Conservation (phyloP, 1,140 invertebrate genomes). For the Drosophila sproati region DNA sequence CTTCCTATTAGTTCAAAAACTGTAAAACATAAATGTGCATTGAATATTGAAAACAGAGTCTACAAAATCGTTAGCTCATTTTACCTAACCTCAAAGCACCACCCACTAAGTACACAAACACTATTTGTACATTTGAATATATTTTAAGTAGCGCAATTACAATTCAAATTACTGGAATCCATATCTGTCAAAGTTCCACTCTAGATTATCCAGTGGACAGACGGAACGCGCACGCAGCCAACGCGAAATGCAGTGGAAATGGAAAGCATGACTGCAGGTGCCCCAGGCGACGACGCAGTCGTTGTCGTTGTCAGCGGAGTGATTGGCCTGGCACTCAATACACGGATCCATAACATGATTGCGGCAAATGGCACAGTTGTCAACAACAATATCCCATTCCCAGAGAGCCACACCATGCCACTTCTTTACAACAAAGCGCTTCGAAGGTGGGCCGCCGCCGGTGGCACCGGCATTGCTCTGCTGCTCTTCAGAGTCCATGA, state of each 20-base stretch:
- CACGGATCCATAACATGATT: slow-evolving; percentile 99
- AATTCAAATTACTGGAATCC: neutral
- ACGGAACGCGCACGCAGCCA: slow-evolving; percentile 23
- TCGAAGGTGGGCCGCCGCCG: neutral
- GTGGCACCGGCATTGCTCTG: neutral
- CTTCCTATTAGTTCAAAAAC: no score
- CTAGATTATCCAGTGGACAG: slow-evolving; percentile 24
- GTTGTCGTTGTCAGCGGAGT: neutral
- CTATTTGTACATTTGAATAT: no score
- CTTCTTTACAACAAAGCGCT: slow-evolving; percentile 91
- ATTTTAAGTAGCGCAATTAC: no score
- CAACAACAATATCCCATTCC: slow-evolving; percentile 99
- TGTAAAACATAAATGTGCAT: no score
- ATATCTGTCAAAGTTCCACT: slow-evolving; percentile 33
- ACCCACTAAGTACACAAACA: no score
- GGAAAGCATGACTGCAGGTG: slow-evolving; percentile 33
- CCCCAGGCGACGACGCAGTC: slow-evolving; percentile 29
- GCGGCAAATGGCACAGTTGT: slow-evolving; percentile 99
- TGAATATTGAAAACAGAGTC: no score
- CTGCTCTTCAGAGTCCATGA: neutral
- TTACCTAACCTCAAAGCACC: no score
- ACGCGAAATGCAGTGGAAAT: slow-evolving; percentile 35
- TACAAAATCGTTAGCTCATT: no score
- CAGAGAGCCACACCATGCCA: slow-evolving; percentile 98
- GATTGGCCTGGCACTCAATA: slow-evolving; percentile 97